Base-by-base conservation (phyloP, 2,888 invertebrate species). In the Polyploca ridens region DNA sequence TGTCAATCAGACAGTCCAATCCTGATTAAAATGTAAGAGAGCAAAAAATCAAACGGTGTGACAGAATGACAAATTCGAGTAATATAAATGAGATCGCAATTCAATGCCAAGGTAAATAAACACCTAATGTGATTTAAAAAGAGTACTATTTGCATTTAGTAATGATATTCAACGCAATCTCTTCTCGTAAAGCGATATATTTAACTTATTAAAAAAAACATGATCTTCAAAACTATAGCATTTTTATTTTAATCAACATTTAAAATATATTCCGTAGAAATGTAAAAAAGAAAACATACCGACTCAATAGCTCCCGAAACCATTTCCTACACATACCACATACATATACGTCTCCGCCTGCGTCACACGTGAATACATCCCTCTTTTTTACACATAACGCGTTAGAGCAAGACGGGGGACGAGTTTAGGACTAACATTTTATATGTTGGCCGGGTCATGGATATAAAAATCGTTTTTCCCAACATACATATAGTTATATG, bases 391-490 rank as follows among this genome's bases (percentile, higher is more conserved):
- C 82, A 71, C 90, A 63, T 78, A 81, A 66, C 62, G 59, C 62
- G 74, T 69, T 64, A 77, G 89, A 93, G 75, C 68, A 84, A 83
- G 92, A 90, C 66, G 66, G 66, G 70, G 64, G 44, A 75, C 75
- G 74, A 89, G 90, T 91, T 91, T 90, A 92, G 91, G 93, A 89
- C 91, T 87, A 94, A 94, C 93, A 90, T 91, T 94, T 94, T 94
- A 94, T 94, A 92, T 87, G 94, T 94, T 94, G 89, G 91, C 93
- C 84, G 93, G 94, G 94, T 94, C 94, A 94, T 91, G 93, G 94
- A 94, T 93, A 93, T 94, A 94, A 93, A 92, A 93, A 92, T 92
- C 92, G 90, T 91, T 93, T 61, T 90, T 87, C 85, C 87, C 85
- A 81, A 90, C 87, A 85, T 85, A 88, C 77, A 84, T 69, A 78